phyloP scores from a whole-genome alignment of 2,888 invertebrate genomes.

The Amphiduros pacificus region DNA sequence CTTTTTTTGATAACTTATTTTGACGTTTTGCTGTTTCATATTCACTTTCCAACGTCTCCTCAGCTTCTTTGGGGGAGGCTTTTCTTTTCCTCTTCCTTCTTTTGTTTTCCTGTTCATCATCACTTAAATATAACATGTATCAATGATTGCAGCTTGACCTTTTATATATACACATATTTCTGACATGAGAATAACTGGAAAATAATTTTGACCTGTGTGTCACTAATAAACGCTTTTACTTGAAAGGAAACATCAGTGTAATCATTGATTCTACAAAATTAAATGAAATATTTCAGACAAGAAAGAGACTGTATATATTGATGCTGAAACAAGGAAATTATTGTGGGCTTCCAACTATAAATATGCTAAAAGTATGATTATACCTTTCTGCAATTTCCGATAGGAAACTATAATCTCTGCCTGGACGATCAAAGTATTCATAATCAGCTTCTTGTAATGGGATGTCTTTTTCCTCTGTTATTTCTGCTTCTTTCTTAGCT shows the following conservation, averaged over 20 bases:
- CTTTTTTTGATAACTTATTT: conserved; percentile 73
- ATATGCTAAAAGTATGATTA: too few relatives aligned
- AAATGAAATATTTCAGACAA: too few relatives aligned
- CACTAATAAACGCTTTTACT: too few relatives aligned
- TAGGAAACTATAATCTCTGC: conserved; percentile 32
- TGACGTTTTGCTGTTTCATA: background rate
- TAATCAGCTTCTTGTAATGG: conserved; percentile 37
- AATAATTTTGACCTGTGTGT: too few relatives aligned
- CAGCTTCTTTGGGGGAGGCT: conserved; percentile 32
- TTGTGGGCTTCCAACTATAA: too few relatives aligned
- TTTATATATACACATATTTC: too few relatives aligned
- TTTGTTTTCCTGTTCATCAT: conserved; percentile 9
- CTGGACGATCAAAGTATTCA: conserved; percentile 34
- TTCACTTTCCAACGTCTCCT: conserved; percentile 18
- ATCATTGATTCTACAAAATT: too few relatives aligned
- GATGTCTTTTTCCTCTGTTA: conserved; percentile 22
- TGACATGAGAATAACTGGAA: too few relatives aligned
- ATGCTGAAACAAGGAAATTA: too few relatives aligned
- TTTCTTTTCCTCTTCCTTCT: conserved; percentile 29
- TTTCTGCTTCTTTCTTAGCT: background rate
- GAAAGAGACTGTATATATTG: too few relatives aligned
- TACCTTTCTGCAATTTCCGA: conserved; percentile 23
- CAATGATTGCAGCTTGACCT: too few relatives aligned
- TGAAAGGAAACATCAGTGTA: too few relatives aligned
- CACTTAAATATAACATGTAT: background rate